Conservation (phyloP, 2,888 invertebrate genomes). For the Scrobipalpa atriplicella region DNA sequence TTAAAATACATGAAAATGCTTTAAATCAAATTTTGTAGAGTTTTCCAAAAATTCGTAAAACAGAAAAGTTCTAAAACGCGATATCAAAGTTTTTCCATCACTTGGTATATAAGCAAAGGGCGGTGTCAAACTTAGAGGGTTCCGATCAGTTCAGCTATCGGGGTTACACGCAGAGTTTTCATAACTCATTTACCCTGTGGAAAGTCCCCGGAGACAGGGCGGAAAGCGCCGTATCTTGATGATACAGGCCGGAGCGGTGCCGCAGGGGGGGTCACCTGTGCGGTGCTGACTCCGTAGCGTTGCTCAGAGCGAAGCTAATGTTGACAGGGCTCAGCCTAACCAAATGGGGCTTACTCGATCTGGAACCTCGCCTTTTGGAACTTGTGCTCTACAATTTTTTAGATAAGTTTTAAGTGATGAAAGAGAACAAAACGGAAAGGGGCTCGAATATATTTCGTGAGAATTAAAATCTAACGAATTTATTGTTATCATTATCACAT, state of each 20-base stretch:
- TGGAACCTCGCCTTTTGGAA: constrained; percentile 50
- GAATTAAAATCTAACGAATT: too few species aligned
- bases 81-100: constrained; percentile 46
- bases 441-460: not conserved
- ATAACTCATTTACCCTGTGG: constrained; percentile 74
- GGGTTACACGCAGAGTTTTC: constrained; percentile 70
- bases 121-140: constrained; percentile 37
- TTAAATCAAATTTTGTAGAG: not conserved
- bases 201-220: constrained; percentile 82
- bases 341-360: constrained; percentile 82
- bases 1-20: not conserved
- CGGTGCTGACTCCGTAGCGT: constrained; percentile 59
- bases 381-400: not conserved
- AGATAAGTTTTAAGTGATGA: not conserved
- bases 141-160: constrained; percentile 76
- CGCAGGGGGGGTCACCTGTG: constrained; percentile 70
- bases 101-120: constrained; percentile 36
- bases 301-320: constrained; percentile 81
- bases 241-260: constrained; percentile 59
- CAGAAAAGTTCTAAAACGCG: constrained; percentile 50
- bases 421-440: not conserved
- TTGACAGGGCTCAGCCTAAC: constrained; percentile 65
- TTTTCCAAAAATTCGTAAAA: not conserved
- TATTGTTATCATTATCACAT: too few species aligned
- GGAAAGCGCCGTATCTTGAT: constrained; percentile 74